A percentile compares a stretch with the other conserved stretches of the same genome.
These are phyloP conservation scores for Sus cebifrons DNA, from an alignment of 2,797 vertebrate species.

Conservation along the genomic window DNA sequence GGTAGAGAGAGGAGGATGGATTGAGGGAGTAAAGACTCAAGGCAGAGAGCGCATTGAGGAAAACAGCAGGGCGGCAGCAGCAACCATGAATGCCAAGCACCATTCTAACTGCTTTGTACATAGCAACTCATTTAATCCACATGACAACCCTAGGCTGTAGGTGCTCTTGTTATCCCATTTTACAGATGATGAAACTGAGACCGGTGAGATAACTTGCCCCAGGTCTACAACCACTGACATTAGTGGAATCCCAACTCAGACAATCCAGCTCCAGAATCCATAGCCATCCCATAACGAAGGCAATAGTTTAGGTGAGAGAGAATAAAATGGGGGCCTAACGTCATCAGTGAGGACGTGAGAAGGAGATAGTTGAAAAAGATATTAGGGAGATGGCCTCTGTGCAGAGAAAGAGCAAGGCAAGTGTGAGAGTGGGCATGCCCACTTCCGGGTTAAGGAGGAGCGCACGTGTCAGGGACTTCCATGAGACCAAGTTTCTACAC, in stretches of 20 bases:
- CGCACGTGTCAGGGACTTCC: neutral
- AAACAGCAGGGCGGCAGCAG: neutral
- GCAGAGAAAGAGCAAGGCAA: neutral
- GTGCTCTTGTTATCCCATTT: neutral
- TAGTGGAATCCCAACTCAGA: neutral
- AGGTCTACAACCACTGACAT: neutral
- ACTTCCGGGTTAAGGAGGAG: accelerated
- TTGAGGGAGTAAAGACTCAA: neutral
- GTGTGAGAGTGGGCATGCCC: accelerated
- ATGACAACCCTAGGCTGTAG: neutral
- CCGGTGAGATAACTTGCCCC: neutral
- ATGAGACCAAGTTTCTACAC: neutral
- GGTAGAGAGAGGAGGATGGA: neutral
- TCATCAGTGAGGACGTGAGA: neutral
- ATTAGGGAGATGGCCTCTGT: neutral
- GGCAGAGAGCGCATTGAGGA: neutral
- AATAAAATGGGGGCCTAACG: neutral
- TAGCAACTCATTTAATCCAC: neutral
- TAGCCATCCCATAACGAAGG: accelerated
- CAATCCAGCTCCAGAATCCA: neutral
- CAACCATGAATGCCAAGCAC: no score
- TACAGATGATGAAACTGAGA: constrained; percentile 19
- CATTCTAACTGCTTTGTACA: neutral
- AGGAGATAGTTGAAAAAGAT: neutral
- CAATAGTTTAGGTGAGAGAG: neutral